phyloP scores from a whole-genome alignment of 2,888 invertebrate species.

The Eristalis pertinax region DNA sequence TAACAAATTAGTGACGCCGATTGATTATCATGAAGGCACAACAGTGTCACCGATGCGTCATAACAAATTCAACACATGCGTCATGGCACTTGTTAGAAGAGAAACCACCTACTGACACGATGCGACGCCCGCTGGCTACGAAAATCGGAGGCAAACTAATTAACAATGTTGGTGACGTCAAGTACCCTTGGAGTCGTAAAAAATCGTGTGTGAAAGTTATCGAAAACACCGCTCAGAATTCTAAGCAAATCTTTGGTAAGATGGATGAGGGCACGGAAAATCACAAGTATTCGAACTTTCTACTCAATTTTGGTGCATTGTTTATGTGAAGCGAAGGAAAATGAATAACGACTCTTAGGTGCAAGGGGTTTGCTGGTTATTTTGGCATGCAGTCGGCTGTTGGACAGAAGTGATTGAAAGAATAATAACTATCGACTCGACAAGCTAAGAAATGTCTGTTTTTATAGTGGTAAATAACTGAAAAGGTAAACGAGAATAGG shows the following conservation, averaged over 20 bases:
- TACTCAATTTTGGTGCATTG: neutral
- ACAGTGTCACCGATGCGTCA: neutral
- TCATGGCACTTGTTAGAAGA: neutral
- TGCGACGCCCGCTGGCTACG: neutral
- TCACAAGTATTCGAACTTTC: neutral
- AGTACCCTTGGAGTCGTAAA: neutral
- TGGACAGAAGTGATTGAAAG: neutral
- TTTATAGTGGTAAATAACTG: no score
- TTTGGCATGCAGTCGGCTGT: no score
- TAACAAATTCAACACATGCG: neutral
- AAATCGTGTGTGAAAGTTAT: neutral
- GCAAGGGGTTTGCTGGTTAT: neutral
- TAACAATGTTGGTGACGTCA: neutral
- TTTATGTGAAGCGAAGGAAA: neutral
- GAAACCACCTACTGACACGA: neutral
- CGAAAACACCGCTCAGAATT: neutral
- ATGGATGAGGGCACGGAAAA: neutral
- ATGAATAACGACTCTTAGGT: neutral
- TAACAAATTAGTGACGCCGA: neutral
- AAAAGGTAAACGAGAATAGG: no score
- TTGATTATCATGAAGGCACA: neutral
- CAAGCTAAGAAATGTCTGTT: no score
- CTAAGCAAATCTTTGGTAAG: neutral
- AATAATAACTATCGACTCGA: no score
- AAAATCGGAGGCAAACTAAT: neutral